Base-by-base conservation (phyloP, 2,797 vertebrate species). In the Corythornis leucogaster region DNA sequence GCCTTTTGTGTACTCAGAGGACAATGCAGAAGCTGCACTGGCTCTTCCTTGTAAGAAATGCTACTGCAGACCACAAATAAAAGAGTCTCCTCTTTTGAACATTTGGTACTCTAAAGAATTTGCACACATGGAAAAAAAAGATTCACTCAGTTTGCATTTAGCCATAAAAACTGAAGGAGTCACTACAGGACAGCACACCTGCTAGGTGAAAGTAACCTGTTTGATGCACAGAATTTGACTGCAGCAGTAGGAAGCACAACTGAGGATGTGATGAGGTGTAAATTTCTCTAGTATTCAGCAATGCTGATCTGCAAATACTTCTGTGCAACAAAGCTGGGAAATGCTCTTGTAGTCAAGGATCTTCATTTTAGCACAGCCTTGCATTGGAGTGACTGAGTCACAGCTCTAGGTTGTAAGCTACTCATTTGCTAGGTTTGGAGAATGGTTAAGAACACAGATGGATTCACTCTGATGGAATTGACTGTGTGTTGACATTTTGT, bases 261-360 rank as follows among this genome's bases (percentile, higher is more conserved):
- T 95, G 69, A 97, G 86, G 95, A 93, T 94, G 88, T 9, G 53
- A 97, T 91, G 96, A 95, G 94, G 90, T 79, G 91, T 85, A 90
- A 85, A 69, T 87, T 61, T 89, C 87, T 96, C 93, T 94, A 95
- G 97, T 97, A 94, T 85, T 97, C 93, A 97, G 97, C 98, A 98
- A 97, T 97, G 97, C 97, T 97, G 97, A 98, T 98, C 97, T 97
- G 98, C 98, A 98, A 97, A 97, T 93, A 96, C 88, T 97, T 97
- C 97, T 98, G 97, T 97, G 97, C 97, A 97, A 98, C 95, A 95
- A 98, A 97, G 96, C 66, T 55, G 87, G 82, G 95, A 94, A 91
- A 89, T 5, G 17, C 61, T 90, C 63, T 93, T 45, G 42, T 55
- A 50, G 17, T 63, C 43, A 75, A 80, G 46, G 11, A 89, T 70